Evolutionary conservation across 2,888 invertebrate genomes (phyloP), one percentile per base, ranked within the genome.

Genomic region (Netelia fuscicornis): DNA sequence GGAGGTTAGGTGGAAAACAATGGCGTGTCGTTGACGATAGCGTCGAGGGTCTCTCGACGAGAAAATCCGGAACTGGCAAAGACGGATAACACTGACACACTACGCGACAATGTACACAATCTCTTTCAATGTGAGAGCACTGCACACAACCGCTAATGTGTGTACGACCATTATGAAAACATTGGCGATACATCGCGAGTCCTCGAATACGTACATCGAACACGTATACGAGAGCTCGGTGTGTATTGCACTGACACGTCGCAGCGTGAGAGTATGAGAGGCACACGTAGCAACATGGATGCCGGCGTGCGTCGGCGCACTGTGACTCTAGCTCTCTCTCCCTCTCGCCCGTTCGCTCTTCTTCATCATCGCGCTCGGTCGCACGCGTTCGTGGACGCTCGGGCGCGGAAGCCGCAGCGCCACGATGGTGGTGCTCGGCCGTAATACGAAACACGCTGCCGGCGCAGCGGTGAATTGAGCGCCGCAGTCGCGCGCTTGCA

Each of bases 401-500:
- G 87, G 87, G 87, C 87, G 86, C 77, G 88, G 87, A 54, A 76
- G 86, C 84, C 20, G 85, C 85, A 85, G 90, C 91, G 92, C 89
- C 89, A 71, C 89, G 48, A 79, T 86, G 86, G 89, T 86, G 85
- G 87, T 77, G 82, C 84, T 82, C 84, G 90, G 89, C 81, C 65
- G 74, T 83, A 68, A 52, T 25, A 37, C 10, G 88, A 92, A 91
- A 70, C 90, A 88, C 82, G 82, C 86, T 87, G 86, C 90, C 90
- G 91, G 91, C 90, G 91, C 89, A 89, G 88, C 89, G 88, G 86
- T 86, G 88, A 89, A 87, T 84, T 85, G 87, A 88, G 89, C 88
- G 89, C 90, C 90, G 90, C 92, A 92, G 92, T 92, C 91, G 91
- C 91, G 92, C 91, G 92, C 90, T 91, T 91, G 92, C 92, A 92